Evolutionary conservation across 2,113 vertebrate species (phyloP).

Genomic region (Semnopithecus entellus): DNA sequence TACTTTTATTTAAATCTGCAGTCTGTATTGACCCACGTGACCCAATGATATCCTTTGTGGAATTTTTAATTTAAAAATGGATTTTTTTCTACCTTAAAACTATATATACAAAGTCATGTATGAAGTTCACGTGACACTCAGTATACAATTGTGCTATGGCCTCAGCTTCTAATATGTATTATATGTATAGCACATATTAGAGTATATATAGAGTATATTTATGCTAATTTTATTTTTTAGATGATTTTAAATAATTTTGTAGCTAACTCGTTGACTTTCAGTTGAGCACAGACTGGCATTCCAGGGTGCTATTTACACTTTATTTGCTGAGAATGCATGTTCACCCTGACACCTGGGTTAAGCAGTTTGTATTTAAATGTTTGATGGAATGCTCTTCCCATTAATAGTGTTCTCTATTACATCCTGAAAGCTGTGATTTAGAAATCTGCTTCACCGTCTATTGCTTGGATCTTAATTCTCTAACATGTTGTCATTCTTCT

Average conservation of each 20-base stretch:
- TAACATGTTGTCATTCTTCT: not conserved
- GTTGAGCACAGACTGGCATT: not conserved
- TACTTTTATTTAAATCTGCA: not conserved
- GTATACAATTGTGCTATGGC: not conserved
- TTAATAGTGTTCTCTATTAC: fast-evolving
- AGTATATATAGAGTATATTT: not conserved
- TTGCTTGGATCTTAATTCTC: not conserved
- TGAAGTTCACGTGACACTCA: not conserved
- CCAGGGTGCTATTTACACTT: fast-evolving
- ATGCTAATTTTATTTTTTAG: not conserved
- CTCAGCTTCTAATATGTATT: not conserved
- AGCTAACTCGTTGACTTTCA: not conserved
- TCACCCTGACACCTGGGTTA: fast-evolving
- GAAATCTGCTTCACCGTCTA: fast-evolving
- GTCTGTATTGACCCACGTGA: not conserved
- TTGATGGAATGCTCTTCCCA: fast-evolving
- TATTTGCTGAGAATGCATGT: not conserved
- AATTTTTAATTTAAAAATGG: not conserved
- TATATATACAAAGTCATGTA: not conserved
- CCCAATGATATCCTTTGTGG: not conserved
- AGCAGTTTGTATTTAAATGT: not conserved
- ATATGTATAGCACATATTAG: not conserved
- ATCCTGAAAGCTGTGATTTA: fast-evolving
- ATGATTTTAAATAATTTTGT: not conserved
- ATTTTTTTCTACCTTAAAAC: not conserved